Evolutionary conservation across 1,140 invertebrate genomes (phyloP).

Genomic region (Xylocopa sonorina): DNA sequence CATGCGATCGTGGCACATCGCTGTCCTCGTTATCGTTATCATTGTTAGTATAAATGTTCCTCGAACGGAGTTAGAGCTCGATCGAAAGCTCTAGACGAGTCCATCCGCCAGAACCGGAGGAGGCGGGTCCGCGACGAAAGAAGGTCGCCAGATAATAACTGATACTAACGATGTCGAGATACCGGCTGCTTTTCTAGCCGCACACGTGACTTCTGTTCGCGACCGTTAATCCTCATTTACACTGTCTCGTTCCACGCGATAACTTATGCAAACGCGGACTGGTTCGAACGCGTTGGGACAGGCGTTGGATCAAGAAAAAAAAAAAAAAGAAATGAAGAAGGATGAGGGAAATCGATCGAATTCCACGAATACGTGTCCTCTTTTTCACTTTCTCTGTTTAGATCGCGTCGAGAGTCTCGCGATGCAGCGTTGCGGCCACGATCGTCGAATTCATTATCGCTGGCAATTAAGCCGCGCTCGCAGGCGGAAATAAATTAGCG

Average conservation of each 20-base stretch:
- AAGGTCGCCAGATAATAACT: slow-evolving; percentile 42
- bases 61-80: neutral
- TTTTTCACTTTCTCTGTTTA: neutral
- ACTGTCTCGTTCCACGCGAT: slow-evolving; percentile 35
- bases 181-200: slow-evolving; percentile 32
- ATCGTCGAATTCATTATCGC: neutral
- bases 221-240: slow-evolving; percentile 44
- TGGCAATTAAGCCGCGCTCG: slow-evolving; percentile 1
- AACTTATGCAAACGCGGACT: slow-evolving; percentile 33
- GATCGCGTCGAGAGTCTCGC: neutral
- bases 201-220: slow-evolving; percentile 37
- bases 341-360: neutral
- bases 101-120: neutral
- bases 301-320: neutral
- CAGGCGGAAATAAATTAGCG: slow-evolving; percentile 7
- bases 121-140: slow-evolving; percentile 8
- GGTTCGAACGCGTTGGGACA: too few species aligned
- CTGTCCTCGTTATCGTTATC: neutral
- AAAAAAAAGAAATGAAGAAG: too few species aligned
- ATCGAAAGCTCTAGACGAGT: neutral
- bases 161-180: slow-evolving; percentile 33
- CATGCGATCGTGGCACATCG: too few species aligned
- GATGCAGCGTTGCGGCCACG: neutral
- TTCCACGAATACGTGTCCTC: too few species aligned
- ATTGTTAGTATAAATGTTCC: neutral